Percentiles rank a stretch among this genome's conserved stretches.
phyloP scores from a whole-genome alignment of 1,140 invertebrate genomes.

The Acromyrmex charruanus region DNA sequence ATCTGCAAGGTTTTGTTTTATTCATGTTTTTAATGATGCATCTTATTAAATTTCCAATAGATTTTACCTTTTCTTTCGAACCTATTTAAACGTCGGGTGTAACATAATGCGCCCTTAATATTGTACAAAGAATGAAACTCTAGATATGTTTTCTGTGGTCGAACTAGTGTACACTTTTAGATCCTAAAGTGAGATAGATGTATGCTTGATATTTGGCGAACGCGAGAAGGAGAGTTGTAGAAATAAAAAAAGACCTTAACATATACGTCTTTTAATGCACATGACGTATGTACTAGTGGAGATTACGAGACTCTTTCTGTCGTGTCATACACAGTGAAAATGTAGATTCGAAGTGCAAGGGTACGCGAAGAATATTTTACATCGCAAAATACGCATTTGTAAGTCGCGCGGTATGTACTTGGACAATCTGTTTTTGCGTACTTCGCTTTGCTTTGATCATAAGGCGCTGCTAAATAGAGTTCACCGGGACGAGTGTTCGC shows the following conservation, averaged over 20 bases:
- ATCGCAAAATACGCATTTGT: slow-evolving; percentile 30
- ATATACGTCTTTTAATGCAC: not conserved
- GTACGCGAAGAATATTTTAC: slow-evolving; percentile 20
- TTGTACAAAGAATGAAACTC: not conserved
- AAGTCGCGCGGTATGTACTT: slow-evolving; percentile 4
- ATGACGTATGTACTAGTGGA: not conserved
- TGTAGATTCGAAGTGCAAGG: slow-evolving; percentile 35
- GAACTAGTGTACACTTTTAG: no score
- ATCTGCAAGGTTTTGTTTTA: not conserved
- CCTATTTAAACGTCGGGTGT: not conserved
- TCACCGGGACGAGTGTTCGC: slow-evolving; percentile 5
- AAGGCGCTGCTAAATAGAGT: slow-evolving; percentile 23
- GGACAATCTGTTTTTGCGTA: slow-evolving; percentile 14
- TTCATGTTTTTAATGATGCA: not conserved
- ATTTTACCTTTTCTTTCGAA: not conserved
- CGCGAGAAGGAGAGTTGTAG: no score
- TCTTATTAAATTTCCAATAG: not conserved
- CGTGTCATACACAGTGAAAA: not conserved
- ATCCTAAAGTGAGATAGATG: no score
- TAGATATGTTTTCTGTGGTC: no score
- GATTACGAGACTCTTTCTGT: no score
- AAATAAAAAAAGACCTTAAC: not conserved
- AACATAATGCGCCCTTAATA: not conserved
- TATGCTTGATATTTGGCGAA: no score
- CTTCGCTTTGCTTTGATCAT: slow-evolving; percentile 27